Conservation (phyloP, 2,797 vertebrate species). For the Acridotheres tristis region DNA sequence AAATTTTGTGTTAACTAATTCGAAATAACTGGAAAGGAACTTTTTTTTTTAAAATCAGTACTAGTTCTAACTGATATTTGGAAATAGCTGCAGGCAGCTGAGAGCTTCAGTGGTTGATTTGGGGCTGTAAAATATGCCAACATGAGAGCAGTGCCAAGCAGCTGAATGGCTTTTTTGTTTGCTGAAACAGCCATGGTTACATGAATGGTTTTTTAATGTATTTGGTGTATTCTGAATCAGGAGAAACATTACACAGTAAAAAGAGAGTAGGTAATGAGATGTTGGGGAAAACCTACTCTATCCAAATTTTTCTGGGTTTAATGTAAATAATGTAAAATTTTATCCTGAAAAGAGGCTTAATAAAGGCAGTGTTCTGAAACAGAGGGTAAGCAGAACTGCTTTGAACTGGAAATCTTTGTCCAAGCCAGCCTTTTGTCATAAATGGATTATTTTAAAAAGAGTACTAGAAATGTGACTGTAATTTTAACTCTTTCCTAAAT, state of each 20-base stretch:
- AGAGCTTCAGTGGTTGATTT: not conserved
- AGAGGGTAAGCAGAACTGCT: not conserved
- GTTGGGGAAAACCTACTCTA: not conserved
- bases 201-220: not conserved
- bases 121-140: not conserved
- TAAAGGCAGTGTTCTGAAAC: not conserved
- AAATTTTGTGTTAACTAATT: not conserved
- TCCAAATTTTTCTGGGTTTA: not conserved
- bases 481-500: not conserved
- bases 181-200: not conserved
- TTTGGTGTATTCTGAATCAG: not conserved
- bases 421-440: not conserved
- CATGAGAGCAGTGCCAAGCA: not conserved
- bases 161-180: conserved; percentile 48
- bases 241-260: not conserved
- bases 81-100: conserved; percentile 15
- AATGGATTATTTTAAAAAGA: not conserved
- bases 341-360: not conserved
- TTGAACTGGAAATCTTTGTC: not conserved
- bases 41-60: not conserved
- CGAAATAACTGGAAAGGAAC: not conserved
- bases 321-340: not conserved
- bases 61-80: not conserved
- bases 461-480: not conserved
- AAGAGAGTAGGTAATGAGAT: not conserved